Conservation (phyloP, 2,888 invertebrate species). For the Aleiodes leptofemur region DNA sequence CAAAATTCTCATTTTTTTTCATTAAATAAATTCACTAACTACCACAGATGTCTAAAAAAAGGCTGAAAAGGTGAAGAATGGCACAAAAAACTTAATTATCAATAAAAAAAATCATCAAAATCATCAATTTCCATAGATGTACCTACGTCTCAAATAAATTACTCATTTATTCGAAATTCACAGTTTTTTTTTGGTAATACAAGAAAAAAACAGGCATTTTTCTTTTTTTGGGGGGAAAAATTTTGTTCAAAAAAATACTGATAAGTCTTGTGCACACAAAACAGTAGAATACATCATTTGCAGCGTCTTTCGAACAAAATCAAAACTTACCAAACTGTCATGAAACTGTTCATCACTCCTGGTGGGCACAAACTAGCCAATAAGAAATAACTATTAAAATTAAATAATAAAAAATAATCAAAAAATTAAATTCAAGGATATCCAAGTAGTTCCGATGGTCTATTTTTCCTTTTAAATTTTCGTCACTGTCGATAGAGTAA, state of each 20-base stretch:
- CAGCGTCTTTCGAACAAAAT: constrained; percentile 64
- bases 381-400: constrained; percentile 75
- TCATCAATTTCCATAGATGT: neutral
- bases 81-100: neutral
- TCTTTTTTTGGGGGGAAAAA: neutral
- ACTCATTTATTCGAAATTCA: too few species aligned
- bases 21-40: too few species aligned
- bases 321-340: constrained; percentile 90
- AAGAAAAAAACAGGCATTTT: neutral
- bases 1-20: too few species aligned
- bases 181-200: neutral
- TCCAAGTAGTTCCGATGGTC: too few species aligned
- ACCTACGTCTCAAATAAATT: too few species aligned
- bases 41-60: neutral
- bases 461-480: too few species aligned
- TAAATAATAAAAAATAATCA: neutral
- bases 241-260: constrained; percentile 60
- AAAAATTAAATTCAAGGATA: too few species aligned
- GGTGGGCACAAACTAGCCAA: constrained; percentile 88
- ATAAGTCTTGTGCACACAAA: constrained; percentile 76
- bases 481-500: too few species aligned
- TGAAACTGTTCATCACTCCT: constrained; percentile 92
- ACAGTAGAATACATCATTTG: constrained; percentile 68
- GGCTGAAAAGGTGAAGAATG: neutral
- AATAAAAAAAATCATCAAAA: neutral